Base-by-base conservation (phyloP, 2,888 invertebrate genomes). In the Campaea margaritaria region DNA sequence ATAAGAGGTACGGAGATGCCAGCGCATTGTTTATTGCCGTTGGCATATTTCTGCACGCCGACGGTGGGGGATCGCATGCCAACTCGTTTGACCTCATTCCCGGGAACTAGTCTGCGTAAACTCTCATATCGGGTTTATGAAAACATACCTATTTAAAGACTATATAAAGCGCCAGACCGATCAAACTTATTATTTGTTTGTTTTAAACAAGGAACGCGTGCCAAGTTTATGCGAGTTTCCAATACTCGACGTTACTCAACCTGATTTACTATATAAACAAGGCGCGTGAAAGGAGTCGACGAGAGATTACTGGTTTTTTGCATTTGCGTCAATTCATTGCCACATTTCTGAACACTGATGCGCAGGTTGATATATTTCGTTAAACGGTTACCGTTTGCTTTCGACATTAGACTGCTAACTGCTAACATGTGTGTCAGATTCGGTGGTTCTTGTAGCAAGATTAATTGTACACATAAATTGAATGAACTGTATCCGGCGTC, bases 71-170 rank as follows among this genome's bases (percentile, higher is more conserved):
- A 82, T 82, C 81, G 84, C 84, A 86, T 86, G 90, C 91, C 87
- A 89, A 87, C 83, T 85, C 82, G 82, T 83, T 83, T 87, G 89
- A 91, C 91, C 91, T 86, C 89, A 88, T 91, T 91, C 85, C 79
- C 78, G 80, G 74, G 81, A 65, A 85, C 85, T 85, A 85, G 85
- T 84, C 87, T 87, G 87, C 82, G 87, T 89, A 87, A 87, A 88
- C 86, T 89, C 85, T 85, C 86, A 86, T 87, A 89, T 90, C 84
- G 86, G 81, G 78, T 82, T 85, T 87, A 89, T 87, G 86, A 89
- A 89, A 88, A 89, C 88, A 89, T 76, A 77, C 68, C 85, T 91
- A 91, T 90, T 89, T 90, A 87, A 84, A 89, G 85, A 78, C 72
- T 73, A 77, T 76, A 78, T 83, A 83, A 79, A 82, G 78, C 79